These are phyloP conservation scores for Diachasmimorpha longicaudata DNA, from an alignment of 1,140 invertebrate genomes.

Conservation along the genomic window DNA sequence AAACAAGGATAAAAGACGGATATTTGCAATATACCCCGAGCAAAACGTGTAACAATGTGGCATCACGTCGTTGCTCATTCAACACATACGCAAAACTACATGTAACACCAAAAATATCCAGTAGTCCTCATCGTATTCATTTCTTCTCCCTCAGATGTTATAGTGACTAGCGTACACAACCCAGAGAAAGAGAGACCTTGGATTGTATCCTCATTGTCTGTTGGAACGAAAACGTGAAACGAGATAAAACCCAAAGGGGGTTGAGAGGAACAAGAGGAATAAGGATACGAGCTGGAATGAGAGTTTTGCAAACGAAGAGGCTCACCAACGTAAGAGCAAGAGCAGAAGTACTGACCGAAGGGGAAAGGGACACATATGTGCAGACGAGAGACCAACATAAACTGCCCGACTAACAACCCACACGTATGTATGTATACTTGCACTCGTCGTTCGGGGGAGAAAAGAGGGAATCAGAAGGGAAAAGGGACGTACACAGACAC, in stretches of 20 bases:
- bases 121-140: conserved; percentile 5
- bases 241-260: conserved; percentile 16
- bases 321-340: conserved; percentile 8
- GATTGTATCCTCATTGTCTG: conserved; percentile 5
- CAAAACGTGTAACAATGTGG: background rate
- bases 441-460: conserved; percentile 26
- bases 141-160: background rate
- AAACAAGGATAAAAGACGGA: background rate
- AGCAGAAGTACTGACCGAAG: conserved; percentile 29
- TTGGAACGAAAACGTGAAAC: conserved; percentile 30
- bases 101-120: background rate
- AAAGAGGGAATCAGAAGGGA: conserved; percentile 34
- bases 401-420: conserved; percentile 58
- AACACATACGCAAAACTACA: background rate
- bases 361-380: conserved; percentile 25
- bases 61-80: background rate
- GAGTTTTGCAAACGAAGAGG: conserved; percentile 41
- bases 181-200: background rate
- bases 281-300: background rate
- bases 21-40: background rate
- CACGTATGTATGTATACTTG: conserved; percentile 44
- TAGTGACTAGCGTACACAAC: background rate
- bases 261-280: background rate
- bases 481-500: conserved; percentile 47
- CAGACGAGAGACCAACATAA: conserved; percentile 38